These are phyloP conservation scores for Miichthys miiuy DNA, from an alignment of 2,797 vertebrate genomes.

Conservation along the genomic window DNA sequence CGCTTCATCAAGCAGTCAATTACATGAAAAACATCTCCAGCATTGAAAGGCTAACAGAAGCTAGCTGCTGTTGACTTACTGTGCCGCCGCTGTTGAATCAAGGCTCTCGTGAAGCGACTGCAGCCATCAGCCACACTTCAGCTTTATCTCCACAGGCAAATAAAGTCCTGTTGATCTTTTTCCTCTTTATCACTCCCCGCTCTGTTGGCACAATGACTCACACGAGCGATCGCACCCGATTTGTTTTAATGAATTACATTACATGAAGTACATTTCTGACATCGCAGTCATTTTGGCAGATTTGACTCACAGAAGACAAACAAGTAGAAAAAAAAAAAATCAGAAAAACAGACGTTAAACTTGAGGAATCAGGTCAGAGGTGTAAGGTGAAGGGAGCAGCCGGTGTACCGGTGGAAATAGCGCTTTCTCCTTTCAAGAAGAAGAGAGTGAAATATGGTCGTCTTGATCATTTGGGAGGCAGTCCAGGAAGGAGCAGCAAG, in stretches of 20 bases:
- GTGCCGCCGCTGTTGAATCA: slow-evolving; percentile 17
- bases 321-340: neutral
- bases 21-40: slow-evolving; percentile 19
- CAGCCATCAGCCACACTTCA: neutral
- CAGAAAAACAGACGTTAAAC: neutral
- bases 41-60: slow-evolving; percentile 7
- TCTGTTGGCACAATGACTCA: slow-evolving; percentile 22
- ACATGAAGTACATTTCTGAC: neutral
- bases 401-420: too few relatives aligned
- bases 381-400: neutral
- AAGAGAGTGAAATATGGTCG: neutral
- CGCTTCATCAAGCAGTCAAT: slow-evolving; percentile 25
- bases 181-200: slow-evolving; percentile 16
- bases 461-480: neutral
- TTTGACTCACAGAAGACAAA: neutral
- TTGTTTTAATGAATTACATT: slow-evolving; percentile 39
- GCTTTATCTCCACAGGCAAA: slow-evolving; percentile 25
- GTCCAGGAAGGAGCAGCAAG: neutral
- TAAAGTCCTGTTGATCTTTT: slow-evolving; percentile 31
- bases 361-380: neutral
- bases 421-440: neutral
- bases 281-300: neutral
- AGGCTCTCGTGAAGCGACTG: slow-evolving; percentile 17
- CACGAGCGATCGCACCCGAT: neutral
- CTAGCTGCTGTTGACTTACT: slow-evolving; percentile 38